Percentiles rank a stretch among this genome's conserved stretches.
Evolutionary conservation across 2,888 invertebrate species (phyloP).

Genomic region (Drosophila mercatorum): DNA sequence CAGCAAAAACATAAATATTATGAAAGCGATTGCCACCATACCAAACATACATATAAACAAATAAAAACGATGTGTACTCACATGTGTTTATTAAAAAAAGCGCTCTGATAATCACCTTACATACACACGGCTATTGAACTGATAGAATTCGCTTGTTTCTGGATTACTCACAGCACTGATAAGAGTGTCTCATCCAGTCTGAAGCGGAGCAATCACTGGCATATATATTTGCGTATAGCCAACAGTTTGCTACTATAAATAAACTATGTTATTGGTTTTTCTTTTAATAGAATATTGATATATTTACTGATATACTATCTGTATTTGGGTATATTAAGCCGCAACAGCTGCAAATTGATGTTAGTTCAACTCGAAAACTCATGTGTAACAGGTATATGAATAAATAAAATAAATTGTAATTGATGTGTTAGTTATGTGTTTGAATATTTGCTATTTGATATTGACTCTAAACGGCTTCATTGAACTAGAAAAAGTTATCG

Average conservation of each 20-base stretch:
- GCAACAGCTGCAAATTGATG: no score
- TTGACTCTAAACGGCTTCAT: background rate
- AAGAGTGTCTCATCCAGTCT: constrained; percentile 10
- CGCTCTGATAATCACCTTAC: constrained; percentile 43
- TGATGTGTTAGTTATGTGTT: background rate
- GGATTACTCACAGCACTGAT: constrained; percentile 29
- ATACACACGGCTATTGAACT: constrained; percentile 57
- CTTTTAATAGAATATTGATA: background rate
- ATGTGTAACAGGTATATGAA: background rate
- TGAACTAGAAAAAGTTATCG: background rate
- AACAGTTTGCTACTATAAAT: constrained; percentile 14
- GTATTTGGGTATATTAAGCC: background rate
- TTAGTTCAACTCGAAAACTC: background rate
- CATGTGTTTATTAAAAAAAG: constrained; percentile 27
- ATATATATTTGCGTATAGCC: constrained; percentile 1
- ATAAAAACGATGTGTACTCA: constrained; percentile 17
- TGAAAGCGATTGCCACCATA: constrained; percentile 22
- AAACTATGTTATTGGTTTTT: constrained; percentile 1
- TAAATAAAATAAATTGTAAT: no score
- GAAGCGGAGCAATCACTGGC: background rate
- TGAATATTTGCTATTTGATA: background rate
- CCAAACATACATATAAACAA: constrained; percentile 1
- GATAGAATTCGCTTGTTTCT: constrained; percentile 14
- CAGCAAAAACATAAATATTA: constrained; percentile 39
- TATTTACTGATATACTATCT: no score